These are phyloP conservation scores for Ploceus nigricollis DNA, from an alignment of 2,113 vertebrate genomes.

Conservation along the genomic window DNA sequence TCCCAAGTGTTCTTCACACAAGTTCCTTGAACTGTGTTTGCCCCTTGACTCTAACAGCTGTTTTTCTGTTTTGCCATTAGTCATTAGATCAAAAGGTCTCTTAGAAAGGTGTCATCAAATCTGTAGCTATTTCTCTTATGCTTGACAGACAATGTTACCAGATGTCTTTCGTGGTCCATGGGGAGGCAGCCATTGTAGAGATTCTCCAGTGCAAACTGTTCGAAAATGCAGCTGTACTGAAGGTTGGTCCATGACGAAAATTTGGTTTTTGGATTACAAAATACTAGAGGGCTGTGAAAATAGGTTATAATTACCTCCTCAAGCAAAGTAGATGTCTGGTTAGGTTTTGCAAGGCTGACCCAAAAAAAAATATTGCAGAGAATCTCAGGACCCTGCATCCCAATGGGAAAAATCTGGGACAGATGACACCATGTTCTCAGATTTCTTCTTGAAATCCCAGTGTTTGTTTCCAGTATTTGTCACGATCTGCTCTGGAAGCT, in stretches of 20 bases:
- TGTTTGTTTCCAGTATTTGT: not conserved
- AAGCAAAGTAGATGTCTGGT: not conserved
- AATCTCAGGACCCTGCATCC: not conserved
- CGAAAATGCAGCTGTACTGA: constrained; percentile 85
- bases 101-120: not conserved
- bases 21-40: not conserved
- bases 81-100: not conserved
- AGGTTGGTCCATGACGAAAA: constrained; percentile 71
- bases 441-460: not conserved
- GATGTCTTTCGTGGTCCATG: constrained; percentile 92
- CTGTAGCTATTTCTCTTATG: constrained; percentile 23
- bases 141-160: constrained; percentile 91
- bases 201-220: constrained; percentile 90
- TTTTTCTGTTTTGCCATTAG: not conserved
- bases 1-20: not conserved
- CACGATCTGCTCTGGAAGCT: not conserved
- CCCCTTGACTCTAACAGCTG: not conserved
- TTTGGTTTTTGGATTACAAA: not conserved
- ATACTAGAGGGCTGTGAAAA: not conserved
- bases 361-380: not conserved
- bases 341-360: not conserved
- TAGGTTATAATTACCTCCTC: not conserved
- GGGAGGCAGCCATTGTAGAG: constrained; percentile 92
- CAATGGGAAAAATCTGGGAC: not conserved
- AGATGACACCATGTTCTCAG: not conserved